These are phyloP conservation scores for Euura lappo DNA, from an alignment of 1,140 invertebrate genomes.

Conservation along the genomic window DNA sequence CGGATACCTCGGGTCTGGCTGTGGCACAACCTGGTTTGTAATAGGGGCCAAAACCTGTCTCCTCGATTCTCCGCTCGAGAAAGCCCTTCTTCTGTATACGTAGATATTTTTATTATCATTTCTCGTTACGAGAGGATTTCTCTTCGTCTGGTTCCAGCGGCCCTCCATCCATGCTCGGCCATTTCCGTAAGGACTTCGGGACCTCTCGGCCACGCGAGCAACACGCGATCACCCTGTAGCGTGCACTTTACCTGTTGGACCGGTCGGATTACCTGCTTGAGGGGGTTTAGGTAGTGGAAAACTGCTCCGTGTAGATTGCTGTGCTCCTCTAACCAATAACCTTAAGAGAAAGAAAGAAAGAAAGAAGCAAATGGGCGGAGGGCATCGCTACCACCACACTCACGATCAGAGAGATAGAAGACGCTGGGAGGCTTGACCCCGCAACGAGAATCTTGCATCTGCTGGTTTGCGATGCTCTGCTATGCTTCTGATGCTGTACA, in stretches of 20 bases:
- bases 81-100: too few species aligned
- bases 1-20: too few species aligned
- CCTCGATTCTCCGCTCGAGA: too few species aligned
- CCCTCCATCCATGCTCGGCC: constrained; percentile 39
- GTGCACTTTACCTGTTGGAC: constrained; percentile 29
- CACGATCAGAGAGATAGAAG: constrained; percentile 3
- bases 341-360: neutral
- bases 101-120: too few species aligned
- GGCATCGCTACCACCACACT: neutral
- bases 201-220: constrained; percentile 55
- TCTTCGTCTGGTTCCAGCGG: too few species aligned
- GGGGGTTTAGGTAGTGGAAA: neutral
- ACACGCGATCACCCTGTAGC: constrained; percentile 51
- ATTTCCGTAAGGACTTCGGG: too few species aligned
- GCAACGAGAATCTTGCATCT: constrained; percentile 48
- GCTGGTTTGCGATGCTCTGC: constrained; percentile 23
- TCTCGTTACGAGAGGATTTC: too few species aligned
- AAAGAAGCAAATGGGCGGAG: neutral
- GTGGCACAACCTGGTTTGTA: too few species aligned
- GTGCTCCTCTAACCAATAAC: neutral
- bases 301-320: neutral
- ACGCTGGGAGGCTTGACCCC: constrained; percentile 40
- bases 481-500: constrained; percentile 16
- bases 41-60: too few species aligned
- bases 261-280: constrained; percentile 18